These are phyloP conservation scores for Periparus ater DNA, from an alignment of 2,797 vertebrate genomes.

Conservation along the genomic window DNA sequence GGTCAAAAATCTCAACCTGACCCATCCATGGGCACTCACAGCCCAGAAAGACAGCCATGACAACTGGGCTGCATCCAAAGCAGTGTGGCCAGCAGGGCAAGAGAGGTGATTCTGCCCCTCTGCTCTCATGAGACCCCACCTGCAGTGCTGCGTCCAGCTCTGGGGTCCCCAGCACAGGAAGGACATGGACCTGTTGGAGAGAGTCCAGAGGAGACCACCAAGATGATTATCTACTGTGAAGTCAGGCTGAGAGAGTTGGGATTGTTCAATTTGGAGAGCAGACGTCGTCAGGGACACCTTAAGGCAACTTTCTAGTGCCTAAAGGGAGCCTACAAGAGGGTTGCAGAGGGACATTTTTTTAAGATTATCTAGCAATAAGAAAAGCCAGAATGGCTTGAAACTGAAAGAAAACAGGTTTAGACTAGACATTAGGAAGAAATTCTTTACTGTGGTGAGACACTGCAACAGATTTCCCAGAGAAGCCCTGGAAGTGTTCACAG, in stretches of 20 bases:
- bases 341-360: neutral
- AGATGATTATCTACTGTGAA: neutral
- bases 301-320: neutral
- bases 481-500: neutral
- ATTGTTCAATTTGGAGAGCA: neutral
- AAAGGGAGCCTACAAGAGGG: neutral
- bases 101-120: neutral
- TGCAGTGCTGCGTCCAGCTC: accelerated
- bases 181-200: accelerated
- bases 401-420: neutral
- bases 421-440: neutral
- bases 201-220: too few species aligned
- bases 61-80: neutral
- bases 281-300: neutral
- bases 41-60: accelerated
- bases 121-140: neutral
- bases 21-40: accelerated
- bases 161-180: neutral
- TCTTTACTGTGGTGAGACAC: neutral
- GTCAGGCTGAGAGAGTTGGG: neutral
- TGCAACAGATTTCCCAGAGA: neutral
- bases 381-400: neutral
- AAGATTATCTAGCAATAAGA: neutral
- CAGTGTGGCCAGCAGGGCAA: accelerated
- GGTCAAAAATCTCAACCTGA: too few species aligned